Evolutionary conservation across 2,113 vertebrate genomes (phyloP), one percentile per base, ranked within the genome.

Genomic region (Zootoca vivipara): DNA sequence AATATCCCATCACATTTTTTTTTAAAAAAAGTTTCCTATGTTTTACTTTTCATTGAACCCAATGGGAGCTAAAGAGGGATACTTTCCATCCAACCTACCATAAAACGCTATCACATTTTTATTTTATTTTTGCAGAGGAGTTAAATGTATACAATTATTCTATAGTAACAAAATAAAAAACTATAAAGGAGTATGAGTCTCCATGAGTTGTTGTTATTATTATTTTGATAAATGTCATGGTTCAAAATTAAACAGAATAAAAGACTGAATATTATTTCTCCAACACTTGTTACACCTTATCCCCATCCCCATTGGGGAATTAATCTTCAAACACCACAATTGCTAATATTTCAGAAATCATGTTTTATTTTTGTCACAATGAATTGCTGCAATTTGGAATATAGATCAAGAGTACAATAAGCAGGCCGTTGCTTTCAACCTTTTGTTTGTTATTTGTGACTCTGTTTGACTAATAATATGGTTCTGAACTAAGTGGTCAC

Each of bases 401-500:
- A 85, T 42, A 89, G 80, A 93, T 87, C 80, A 92, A 92, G 85
- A 88, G 85, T 84, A 90, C 88, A 93, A 94, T 87, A 73, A 94
- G 86, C 67, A 77, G 56, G 88, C 10, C 78, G 86, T 89, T 89
- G 72, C 89, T 87, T 69, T 83, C 89, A 89, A 95, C 89, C 87
- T 91, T 91, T 92, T 67, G 62, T 83, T 82, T 90, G 82, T 84
- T 90, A 83, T 93, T 91, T 92, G 46, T 89, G 67, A 92, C 33
- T 0, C 40, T 87, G 67, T 89, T 93, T 91, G 75, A 93, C 91
- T 94, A 91, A 93, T 83, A 94, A 92, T 91, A n/a, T 89, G 94
- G 83, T 88, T 92, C 77, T 78, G 75, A 88, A 88, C 67, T 90
- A 90, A 92, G 80, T 90, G 46, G 81, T 91, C 46, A 88, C 6